A percentile compares a stretch with the other conserved stretches of the same genome.
Evolutionary conservation across 2,113 vertebrate species (phyloP).

Genomic region (Eubucco bourcierii): DNA sequence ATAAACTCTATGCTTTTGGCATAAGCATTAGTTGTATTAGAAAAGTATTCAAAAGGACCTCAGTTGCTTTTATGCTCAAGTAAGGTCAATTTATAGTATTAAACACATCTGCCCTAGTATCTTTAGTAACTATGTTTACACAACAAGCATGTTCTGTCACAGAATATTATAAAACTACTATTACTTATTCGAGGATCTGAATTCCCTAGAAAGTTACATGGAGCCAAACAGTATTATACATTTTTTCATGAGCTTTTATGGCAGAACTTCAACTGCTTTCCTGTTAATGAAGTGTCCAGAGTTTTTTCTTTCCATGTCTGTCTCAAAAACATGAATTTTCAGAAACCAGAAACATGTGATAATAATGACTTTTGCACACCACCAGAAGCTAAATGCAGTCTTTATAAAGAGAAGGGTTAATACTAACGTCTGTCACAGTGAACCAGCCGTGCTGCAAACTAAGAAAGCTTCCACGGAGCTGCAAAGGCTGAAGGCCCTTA

Average conservation of each 20-base stretch:
- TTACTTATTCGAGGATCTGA: slow-evolving; percentile 60
- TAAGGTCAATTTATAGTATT: slow-evolving; percentile 24
- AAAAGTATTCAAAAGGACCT: neutral
- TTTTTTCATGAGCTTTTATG: slow-evolving; percentile 63
- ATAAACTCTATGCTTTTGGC: slow-evolving; percentile 1
- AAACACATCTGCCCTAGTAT: slow-evolving; percentile 46
- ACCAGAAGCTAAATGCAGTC: slow-evolving; percentile 49
- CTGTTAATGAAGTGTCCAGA: slow-evolving; percentile 61
- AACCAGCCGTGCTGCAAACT: slow-evolving; percentile 25
- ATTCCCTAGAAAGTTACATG: slow-evolving; percentile 66
- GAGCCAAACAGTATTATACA: slow-evolving; percentile 66
- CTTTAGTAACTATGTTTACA: slow-evolving; percentile 72
- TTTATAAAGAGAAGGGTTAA: slow-evolving; percentile 47
- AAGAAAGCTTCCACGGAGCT: neutral
- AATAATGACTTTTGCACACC: slow-evolving; percentile 40
- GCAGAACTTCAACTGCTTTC: slow-evolving; percentile 75
- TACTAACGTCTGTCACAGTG: slow-evolving; percentile 1
- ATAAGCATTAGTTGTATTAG: neutral
- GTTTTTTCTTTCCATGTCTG: slow-evolving; percentile 49
- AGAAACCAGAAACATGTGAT: slow-evolving; percentile 72
- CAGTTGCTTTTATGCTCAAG: neutral
- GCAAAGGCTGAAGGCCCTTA: neutral
- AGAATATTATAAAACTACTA: slow-evolving; percentile 61
- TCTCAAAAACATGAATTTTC: slow-evolving; percentile 69
- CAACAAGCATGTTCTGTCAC: slow-evolving; percentile 57